Evolutionary conservation across 2,797 vertebrate genomes (phyloP).

Genomic region (Dromococcyx pavoninus): DNA sequence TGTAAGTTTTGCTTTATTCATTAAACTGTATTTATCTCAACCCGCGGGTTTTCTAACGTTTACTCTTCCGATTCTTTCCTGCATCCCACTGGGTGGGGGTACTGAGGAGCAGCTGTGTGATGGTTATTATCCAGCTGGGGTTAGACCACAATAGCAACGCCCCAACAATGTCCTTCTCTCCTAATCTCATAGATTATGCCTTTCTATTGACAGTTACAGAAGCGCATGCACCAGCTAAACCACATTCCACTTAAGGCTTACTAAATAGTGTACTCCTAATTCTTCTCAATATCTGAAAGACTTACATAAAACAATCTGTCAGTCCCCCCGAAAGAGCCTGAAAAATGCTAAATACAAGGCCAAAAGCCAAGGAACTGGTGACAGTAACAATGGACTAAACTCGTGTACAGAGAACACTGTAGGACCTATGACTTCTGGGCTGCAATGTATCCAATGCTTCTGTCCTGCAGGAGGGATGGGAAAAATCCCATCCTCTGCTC

Average conservation of each 20-base stretch:
- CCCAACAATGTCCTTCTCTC: background rate
- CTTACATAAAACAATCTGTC: background rate
- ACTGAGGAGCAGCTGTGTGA: background rate
- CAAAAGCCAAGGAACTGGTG: background rate
- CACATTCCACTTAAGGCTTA: background rate
- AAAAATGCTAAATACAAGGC: background rate
- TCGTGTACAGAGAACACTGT: background rate
- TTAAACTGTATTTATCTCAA: background rate
- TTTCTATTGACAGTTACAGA: background rate
- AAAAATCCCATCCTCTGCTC: background rate
- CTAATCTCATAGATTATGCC: background rate
- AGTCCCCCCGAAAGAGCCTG: background rate
- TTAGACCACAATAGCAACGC: background rate
- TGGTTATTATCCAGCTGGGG: background rate
- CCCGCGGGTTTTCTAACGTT: background rate
- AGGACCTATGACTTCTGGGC: background rate
- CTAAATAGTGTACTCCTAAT: background rate
- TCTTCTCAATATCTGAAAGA: background rate
- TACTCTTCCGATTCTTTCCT: background rate
- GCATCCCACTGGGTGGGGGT: background rate
- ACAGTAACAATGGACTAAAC: background rate
- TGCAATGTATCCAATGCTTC: background rate
- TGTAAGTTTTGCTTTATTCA: background rate
- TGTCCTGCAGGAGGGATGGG: background rate
- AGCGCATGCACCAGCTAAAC: background rate